Base-by-base conservation (phyloP, 2,113 vertebrate genomes). In the Stictonetta naevosa region DNA sequence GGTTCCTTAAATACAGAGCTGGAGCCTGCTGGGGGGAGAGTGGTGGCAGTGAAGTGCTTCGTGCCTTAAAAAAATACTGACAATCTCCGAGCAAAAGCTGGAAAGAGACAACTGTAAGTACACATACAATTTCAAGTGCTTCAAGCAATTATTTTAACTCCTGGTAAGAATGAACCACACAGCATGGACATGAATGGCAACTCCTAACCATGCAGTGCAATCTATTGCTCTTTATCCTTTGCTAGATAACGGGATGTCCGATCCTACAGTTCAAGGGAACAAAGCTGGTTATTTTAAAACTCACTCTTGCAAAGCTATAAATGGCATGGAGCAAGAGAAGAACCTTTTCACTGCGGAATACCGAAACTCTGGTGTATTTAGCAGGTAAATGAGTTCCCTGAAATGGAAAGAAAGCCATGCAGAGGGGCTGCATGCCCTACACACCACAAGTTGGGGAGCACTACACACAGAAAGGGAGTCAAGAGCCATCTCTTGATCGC, bases 221-320 rank as follows among this genome's bases (percentile, higher is more conserved):
- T 83, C 59, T 69, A 53, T 21, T 20, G 8, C 12, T 62, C 52
- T 40, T 48, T 38, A n/a, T 29, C 48, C 53, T 88, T 77, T 53
- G 42, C 64, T 4, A 59, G 21, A 71, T 11, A 92, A 80, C 14
- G 69, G 12, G 26, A 28, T 6, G 52, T 48, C 72, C 56, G 48
- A 86, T 31, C 38, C 89, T 34, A 83, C 74, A 68, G 75, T 33
- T 93, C 80, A 83, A 42, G 15, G 64, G 78, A 95, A 96, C 20
- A 74, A 88, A 90, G 40, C 53, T 50, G 20, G 9, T 34, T 66
- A 78, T 85, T 83, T 86, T 56, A 95, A 95, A 96, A 97, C 92
- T 98, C 97, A 92, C 38, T 59, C 56, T 90, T 83, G 36, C 91
- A 80, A 90, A 95, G 48, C 60, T 53, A 3, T 73, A 81, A 76